Percentiles rank a stretch among this genome's conserved stretches.
These are phyloP conservation scores for Anhinga anhinga DNA, from an alignment of 2,113 vertebrate species.

Conservation along the genomic window DNA sequence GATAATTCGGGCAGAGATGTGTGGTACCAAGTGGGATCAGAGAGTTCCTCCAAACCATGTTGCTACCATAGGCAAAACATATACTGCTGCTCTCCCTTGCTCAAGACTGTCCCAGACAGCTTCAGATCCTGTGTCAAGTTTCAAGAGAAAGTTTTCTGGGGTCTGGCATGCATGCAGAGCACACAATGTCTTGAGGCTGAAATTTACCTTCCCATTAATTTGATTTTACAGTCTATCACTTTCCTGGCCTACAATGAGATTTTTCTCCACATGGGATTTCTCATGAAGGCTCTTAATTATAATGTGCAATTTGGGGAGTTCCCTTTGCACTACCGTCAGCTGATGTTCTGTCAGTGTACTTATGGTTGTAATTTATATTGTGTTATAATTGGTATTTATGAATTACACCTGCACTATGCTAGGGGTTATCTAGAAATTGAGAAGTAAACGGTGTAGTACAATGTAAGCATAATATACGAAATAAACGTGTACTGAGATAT, in stretches of 20 bases:
- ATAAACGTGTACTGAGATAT: not conserved
- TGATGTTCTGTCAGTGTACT: not conserved
- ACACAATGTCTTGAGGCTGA: not conserved
- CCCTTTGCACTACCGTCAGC: not conserved
- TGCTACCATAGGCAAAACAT: not conserved
- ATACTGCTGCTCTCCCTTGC: not conserved
- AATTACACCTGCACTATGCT: not conserved
- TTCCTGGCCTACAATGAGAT: not conserved
- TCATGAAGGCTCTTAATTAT: not conserved
- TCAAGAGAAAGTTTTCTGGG: not conserved
- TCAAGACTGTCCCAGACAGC: not conserved
- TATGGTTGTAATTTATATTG: not conserved
- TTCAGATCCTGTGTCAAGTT: not conserved
- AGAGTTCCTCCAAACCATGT: not conserved
- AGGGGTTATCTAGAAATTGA: not conserved
- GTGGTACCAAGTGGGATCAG: not conserved
- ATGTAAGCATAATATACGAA: not conserved
- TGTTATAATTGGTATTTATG: not conserved
- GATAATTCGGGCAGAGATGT: not conserved
- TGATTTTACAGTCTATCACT: not conserved
- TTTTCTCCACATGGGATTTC: not conserved
- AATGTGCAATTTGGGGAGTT: not conserved
- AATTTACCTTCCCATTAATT: not conserved
- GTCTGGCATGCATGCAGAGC: not conserved
- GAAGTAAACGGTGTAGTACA: not conserved